A percentile compares a stretch with the other conserved stretches of the same genome.
Evolutionary conservation across 2,113 vertebrate species (phyloP).

Genomic region (Diglossa brunneiventris): DNA sequence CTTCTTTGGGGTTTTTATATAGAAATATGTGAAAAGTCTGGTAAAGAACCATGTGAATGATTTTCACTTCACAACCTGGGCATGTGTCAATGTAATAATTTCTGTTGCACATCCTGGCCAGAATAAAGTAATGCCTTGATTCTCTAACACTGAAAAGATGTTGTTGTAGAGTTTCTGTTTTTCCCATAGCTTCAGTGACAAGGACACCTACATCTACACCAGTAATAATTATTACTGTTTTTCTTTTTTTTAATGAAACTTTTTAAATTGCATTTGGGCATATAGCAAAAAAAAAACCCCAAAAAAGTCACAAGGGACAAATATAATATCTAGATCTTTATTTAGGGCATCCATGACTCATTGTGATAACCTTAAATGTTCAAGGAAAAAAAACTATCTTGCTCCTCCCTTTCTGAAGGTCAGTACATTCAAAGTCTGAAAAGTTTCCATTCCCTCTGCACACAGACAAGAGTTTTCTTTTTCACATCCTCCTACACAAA

Average conservation of each 20-base stretch:
- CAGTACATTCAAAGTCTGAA: background rate
- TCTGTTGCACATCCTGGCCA: background rate
- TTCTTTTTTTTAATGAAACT: background rate
- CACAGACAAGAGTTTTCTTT: background rate
- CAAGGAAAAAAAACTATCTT: background rate
- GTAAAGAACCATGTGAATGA: background rate
- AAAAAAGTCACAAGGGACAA: background rate
- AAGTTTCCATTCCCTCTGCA: conserved; percentile 30
- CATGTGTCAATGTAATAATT: background rate
- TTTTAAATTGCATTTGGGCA: background rate
- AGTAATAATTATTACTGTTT: background rate
- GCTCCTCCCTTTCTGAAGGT: conserved; percentile 1
- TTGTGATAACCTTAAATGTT: background rate
- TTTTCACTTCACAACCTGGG: background rate
- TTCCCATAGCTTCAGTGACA: background rate
- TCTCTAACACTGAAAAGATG: background rate
- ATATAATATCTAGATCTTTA: background rate
- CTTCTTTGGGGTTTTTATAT: background rate
- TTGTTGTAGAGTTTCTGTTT: background rate
- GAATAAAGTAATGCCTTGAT: background rate
- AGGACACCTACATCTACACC: background rate
- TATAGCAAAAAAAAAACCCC: background rate
- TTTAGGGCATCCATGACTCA: background rate
- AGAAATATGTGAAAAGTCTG: background rate
- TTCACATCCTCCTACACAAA: conserved; percentile 25